Percentiles rank a stretch among this genome's conserved stretches.
Evolutionary conservation across 1,140 invertebrate genomes (phyloP).

Genomic region (Lepidurus apus): DNA sequence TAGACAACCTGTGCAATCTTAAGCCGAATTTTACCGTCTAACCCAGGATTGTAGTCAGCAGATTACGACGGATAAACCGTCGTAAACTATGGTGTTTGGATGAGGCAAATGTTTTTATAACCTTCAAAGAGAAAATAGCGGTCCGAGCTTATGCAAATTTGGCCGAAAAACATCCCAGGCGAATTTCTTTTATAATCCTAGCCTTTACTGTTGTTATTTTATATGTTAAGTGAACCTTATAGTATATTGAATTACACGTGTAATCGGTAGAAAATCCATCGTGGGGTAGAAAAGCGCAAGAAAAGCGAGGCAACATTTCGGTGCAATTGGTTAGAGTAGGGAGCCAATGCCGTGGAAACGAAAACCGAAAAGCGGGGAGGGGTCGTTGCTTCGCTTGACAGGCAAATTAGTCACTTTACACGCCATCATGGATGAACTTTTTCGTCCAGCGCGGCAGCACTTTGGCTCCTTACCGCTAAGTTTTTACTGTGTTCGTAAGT

Average conservation of each 20-base stretch:
- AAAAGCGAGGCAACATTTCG: neutral
- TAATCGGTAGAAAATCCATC: too few relatives aligned
- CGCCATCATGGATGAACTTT: neutral
- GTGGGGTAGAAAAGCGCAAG: neutral
- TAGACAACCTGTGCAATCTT: too few relatives aligned
- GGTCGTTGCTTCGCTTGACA: constrained; percentile 5
- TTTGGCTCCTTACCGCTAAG: neutral
- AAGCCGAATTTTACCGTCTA: too few relatives aligned
- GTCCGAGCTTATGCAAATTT: neutral
- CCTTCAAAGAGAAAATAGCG: neutral
- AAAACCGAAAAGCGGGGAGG: neutral
- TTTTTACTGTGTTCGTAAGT: neutral
- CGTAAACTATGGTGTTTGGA: neutral
- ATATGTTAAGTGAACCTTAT: too few relatives aligned
- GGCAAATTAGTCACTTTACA: constrained; percentile 7
- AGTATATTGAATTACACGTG: too few relatives aligned
- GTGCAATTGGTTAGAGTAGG: constrained; percentile 7
- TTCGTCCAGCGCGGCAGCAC: neutral
- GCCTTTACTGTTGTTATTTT: neutral
- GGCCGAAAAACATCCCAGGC: neutral
- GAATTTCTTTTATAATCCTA: neutral
- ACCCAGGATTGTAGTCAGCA: too few relatives aligned
- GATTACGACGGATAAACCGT: neutral
- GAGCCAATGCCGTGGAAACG: constrained; percentile 13
- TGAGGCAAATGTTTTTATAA: neutral